Base-by-base conservation (phyloP, 2,888 invertebrate genomes). In the Acheta domesticus region DNA sequence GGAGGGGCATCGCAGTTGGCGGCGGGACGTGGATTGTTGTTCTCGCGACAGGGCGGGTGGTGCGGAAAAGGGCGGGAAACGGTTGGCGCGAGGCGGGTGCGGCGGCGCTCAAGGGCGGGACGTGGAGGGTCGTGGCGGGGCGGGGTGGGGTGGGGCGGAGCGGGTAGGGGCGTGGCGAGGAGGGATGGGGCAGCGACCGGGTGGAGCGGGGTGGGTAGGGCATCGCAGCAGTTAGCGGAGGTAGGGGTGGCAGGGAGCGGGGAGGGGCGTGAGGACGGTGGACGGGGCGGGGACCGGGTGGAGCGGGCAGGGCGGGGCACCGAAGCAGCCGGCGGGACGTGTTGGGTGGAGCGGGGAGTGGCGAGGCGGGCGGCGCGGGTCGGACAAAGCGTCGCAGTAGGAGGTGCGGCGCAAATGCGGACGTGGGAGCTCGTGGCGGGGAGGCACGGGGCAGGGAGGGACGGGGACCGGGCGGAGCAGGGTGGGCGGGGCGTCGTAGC, bases 121-220 rank as follows among this genome's bases (percentile, higher is more conserved):
- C 62, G n/a, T 62, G 14, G 16, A 62, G 14, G 62, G 62, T 62
- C 16, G 62, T 4, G 14, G 62, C 14, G 62, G 62, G 62, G 2
- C 19, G 62, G 16, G 14, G 4, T 4, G 14, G 11, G 62, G 19
- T 11, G 62, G 3, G 16, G 2, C 19, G 19, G 3, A 11, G 4
- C 19, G 62, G 0, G 19, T 4, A 3, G 5, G 11, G 19, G 3
- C 3, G 2, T 1, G 14, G 11, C 14, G 62, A 5, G 19, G 5
- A 2, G 19, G 14, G 5, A 0, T 2, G 11, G 19, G 19, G 2
- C 14, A n/a, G 62, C 0, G 14, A 4, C 19, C 0, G 3, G 3
- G 2, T 2, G 50, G 12, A 2, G 4, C 14, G 11, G 0, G 11
- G 3, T 2, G 14, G 23, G 23, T 3, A 2, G 23, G 23, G 23